A percentile compares a stretch with the other conserved stretches of the same genome.
phyloP scores from a whole-genome alignment of 2,113 vertebrate species.

The Miniopterus natalensis region DNA sequence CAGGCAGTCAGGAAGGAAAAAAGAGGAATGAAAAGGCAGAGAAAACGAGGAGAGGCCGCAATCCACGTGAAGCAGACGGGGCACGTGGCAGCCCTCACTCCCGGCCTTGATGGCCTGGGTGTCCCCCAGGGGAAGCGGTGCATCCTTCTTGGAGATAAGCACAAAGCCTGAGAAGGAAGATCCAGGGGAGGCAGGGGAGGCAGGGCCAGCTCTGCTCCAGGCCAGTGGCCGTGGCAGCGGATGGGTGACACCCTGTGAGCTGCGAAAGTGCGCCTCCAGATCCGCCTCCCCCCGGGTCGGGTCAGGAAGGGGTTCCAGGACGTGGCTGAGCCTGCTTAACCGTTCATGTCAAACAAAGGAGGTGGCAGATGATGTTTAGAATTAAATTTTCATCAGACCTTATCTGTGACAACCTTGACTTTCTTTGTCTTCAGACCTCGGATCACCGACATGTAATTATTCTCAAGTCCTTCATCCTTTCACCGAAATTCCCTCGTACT shows the following conservation, averaged over 20 bases:
- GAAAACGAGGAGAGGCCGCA: not conserved
- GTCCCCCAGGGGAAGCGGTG: not conserved
- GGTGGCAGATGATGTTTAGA: not conserved
- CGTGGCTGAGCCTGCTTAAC: not conserved
- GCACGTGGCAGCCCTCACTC: not conserved
- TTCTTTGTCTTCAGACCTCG: slow-evolving; percentile 31
- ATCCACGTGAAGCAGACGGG: not conserved
- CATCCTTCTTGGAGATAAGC: not conserved
- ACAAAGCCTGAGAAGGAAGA: not conserved
- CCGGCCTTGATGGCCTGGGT: too few species aligned
- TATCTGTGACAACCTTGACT: not conserved
- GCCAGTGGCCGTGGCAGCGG: not conserved
- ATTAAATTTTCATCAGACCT: slow-evolving; percentile 26
- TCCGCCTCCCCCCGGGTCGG: not conserved
- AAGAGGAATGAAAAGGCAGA: not conserved
- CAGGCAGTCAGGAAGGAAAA: not conserved
- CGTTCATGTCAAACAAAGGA: not conserved
- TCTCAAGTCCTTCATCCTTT: not conserved
- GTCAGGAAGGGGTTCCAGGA: not conserved
- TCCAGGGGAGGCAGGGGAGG: not conserved
- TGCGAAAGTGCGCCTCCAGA: not conserved
- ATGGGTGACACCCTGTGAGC: not conserved
- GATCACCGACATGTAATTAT: not conserved
- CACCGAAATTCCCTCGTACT: not conserved
- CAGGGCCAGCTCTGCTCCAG: not conserved